phyloP scores from a whole-genome alignment of 1,140 invertebrate species.

The Nasonia vitripennis region DNA sequence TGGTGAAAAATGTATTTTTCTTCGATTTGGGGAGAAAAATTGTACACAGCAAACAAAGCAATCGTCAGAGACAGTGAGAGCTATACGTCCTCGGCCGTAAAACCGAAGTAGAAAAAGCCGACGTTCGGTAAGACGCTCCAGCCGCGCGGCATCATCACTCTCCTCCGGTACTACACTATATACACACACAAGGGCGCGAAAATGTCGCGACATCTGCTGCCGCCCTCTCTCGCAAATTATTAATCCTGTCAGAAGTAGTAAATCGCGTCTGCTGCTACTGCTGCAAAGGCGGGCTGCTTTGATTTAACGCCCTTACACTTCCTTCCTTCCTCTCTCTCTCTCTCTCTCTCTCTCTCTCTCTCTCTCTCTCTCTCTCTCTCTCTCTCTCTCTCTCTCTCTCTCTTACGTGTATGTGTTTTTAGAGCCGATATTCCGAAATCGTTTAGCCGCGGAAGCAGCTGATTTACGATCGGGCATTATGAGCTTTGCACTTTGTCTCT shows the following conservation, averaged over 20 bases:
- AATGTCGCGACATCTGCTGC: constrained; percentile 69
- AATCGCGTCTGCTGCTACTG: constrained; percentile 60
- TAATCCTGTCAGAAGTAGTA: constrained; percentile 70
- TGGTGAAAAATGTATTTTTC: too few species aligned
- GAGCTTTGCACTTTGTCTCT: constrained; percentile 39
- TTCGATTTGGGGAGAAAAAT: background rate
- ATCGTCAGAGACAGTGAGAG: background rate
- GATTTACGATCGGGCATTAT: constrained; percentile 33
- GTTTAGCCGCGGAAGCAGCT: constrained; percentile 4
- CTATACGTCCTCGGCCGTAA: background rate
- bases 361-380: background rate
- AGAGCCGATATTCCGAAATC: constrained; percentile 23
- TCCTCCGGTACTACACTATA: background rate
- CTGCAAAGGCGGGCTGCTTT: constrained; percentile 58
- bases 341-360: background rate
- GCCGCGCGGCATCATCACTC: background rate
- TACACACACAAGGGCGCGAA: constrained; percentile 56
- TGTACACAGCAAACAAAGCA: too few species aligned
- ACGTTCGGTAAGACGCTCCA: background rate
- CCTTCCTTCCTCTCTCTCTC: background rate
- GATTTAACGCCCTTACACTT: constrained; percentile 62
- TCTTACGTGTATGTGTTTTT: background rate
- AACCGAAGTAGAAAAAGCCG: background rate
- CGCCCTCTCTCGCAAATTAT: constrained; percentile 64
- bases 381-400: background rate